phyloP scores from a whole-genome alignment of 2,797 vertebrate genomes.

The Myotis vivesi region DNA sequence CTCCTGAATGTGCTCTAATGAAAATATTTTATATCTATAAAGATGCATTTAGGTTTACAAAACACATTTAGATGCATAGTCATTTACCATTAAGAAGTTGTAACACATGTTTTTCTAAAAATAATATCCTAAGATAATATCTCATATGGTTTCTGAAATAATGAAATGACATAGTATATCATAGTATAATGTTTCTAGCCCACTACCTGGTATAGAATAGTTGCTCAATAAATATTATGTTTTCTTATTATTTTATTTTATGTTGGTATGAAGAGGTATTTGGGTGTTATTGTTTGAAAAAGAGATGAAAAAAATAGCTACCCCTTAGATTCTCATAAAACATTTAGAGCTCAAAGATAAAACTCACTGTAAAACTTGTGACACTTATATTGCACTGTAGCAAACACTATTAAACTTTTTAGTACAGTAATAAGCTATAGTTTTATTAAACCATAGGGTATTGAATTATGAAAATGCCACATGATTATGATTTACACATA shows the following conservation, averaged over 20 bases:
- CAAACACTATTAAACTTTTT: neutral
- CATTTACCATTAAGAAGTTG: neutral
- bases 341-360: neutral
- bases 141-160: neutral
- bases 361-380: neutral
- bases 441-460: neutral
- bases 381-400: neutral
- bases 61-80: neutral
- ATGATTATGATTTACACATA: neutral
- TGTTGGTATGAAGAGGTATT: neutral
- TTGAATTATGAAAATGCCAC: constrained; percentile 38
- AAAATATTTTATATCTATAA: constrained; percentile 8
- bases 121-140: constrained; percentile 33
- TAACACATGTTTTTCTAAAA: neutral
- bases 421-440: neutral
- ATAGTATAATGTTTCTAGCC: neutral
- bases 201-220: neutral
- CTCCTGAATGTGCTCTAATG: neutral
- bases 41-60: neutral
- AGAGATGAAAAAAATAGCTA: neutral
- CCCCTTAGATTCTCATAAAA: neutral
- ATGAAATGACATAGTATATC: neutral
- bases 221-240: neutral
- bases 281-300: neutral
- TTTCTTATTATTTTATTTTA: constrained; percentile 40